Evolutionary conservation across 2,797 vertebrate genomes (phyloP), one percentile per base, ranked within the genome.

Genomic region (Limosa lapponica): DNA sequence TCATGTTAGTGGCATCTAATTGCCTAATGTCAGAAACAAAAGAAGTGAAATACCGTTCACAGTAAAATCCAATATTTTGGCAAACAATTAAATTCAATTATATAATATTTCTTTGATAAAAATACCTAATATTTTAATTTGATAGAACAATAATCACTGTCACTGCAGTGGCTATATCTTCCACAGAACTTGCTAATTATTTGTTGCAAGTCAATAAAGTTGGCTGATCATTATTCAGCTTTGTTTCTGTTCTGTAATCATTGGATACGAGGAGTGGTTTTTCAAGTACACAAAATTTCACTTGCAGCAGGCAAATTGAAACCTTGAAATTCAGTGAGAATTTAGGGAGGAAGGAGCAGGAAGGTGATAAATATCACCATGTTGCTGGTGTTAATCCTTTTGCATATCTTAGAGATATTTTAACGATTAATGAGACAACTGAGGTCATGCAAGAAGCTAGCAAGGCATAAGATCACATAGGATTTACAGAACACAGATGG

Each of bases 311-410:
- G 6, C 2, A 37, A 23, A n/a, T 36, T 0, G 2, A 83, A 70
- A 66, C 3, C 17, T 43, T 70, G n/a, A 25, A 74, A 44, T 62
- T 66, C 19, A 51, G 13, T 20, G 11, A 62, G 16, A 78, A 44
- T 74, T 20, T 51, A 8, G 4, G 20, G 9, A 69, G 9, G 6
- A 55, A 46, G 12, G 8, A 55, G 3, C 5, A 39, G 8, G 11
- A 7, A 49, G 34, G 5, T n/a, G 18, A 19, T 24, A 82, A 48
- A 10, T 57, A 11, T 13, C 0, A 0, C 2, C 5, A 6, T 13
- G 18, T 25, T 65, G 18, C 11, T 73, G 7, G 0, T 66, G 6
- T 72, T n/a, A 64, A 65, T 49, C 3, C 12, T 61, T 59, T 77
- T 64, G 5, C 10, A 37, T 6, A 4, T 28, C 30, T 83, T 51